phyloP scores from a whole-genome alignment of 2,797 vertebrate genomes.

The Bufotes viridis region DNA sequence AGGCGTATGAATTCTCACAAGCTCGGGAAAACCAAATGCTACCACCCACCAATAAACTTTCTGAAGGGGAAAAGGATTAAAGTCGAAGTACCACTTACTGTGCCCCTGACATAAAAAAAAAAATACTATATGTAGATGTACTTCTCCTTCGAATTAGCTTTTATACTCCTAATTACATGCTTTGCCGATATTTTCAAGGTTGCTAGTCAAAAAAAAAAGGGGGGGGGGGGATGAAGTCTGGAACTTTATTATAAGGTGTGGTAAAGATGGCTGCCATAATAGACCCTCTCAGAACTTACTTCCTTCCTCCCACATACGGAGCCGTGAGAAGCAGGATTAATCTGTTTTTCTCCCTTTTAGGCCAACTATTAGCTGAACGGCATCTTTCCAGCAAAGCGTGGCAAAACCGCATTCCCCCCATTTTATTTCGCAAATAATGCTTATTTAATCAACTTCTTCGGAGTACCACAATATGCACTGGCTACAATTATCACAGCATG shows the following conservation, averaged over 20 bases:
- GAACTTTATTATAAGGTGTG: slow-evolving; percentile 26
- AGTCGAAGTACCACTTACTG: slow-evolving; percentile 60
- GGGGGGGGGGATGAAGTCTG: background rate
- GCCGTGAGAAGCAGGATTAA: background rate
- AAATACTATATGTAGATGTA: slow-evolving; percentile 60
- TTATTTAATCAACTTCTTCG: slow-evolving; percentile 56
- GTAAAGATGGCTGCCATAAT: slow-evolving; percentile 48
- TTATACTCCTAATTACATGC: slow-evolving; percentile 56
- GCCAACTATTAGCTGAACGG: background rate
- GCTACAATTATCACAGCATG: slow-evolving; percentile 57
- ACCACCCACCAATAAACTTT: slow-evolving; percentile 63
- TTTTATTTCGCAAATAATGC: slow-evolving; percentile 57
- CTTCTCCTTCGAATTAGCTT: slow-evolving; percentile 46
- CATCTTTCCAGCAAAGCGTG: slow-evolving; percentile 19
- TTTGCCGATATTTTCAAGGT: slow-evolving; percentile 54
- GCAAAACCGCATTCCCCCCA: background rate
- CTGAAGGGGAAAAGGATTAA: slow-evolving; percentile 61
- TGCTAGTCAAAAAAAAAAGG: slow-evolving; percentile 21
- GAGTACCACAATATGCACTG: slow-evolving; percentile 54
- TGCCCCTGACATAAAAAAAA: slow-evolving; percentile 56
- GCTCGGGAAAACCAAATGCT: slow-evolving; percentile 63
- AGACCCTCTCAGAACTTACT: background rate
- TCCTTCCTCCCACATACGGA: background rate
- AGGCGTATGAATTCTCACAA: slow-evolving; percentile 63
- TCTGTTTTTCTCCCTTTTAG: background rate